Evolutionary conservation across 37 sponge, comb jelly and placozoan species (phyloP).

Genomic region (Geodia barretti): DNA sequence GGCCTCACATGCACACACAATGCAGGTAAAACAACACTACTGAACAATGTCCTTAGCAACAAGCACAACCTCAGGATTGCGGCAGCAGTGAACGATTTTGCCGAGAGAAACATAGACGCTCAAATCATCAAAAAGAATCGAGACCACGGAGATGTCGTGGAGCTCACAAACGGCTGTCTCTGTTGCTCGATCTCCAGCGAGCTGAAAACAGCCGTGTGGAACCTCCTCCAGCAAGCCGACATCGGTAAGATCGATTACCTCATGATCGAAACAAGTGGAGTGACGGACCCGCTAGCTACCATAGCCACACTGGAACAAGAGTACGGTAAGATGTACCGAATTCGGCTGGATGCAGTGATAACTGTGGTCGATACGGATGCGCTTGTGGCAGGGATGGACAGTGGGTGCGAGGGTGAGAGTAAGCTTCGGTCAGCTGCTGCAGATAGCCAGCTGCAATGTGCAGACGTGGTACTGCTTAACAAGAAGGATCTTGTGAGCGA

Average conservation of each 20-base stretch:
- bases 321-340: constrained; percentile 76
- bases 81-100: constrained; percentile 85
- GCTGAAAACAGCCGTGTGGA: constrained; percentile 65
- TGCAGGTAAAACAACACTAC: constrained; percentile 75
- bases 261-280: constrained; percentile 83
- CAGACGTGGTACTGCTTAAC: constrained; percentile 77
- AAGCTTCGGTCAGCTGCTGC: constrained; percentile 45
- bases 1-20: no score
- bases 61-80: constrained; percentile 80
- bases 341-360: constrained; percentile 70
- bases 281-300: constrained; percentile 73
- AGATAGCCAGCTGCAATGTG: constrained; percentile 68
- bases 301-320: constrained; percentile 79
- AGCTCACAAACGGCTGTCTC: constrained; percentile 77
- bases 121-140: constrained; percentile 56
- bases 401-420: not conserved
- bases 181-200: constrained; percentile 68
- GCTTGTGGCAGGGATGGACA: constrained; percentile 28
- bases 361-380: constrained; percentile 78
- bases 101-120: constrained; percentile 64
- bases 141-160: constrained; percentile 51
- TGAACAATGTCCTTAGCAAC: constrained; percentile 61
- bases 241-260: constrained; percentile 81
- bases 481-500: constrained; percentile 65
- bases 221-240: constrained; percentile 72